Conservation (phyloP, 2,797 vertebrate species). For the Scyliorhinus canicula region DNA sequence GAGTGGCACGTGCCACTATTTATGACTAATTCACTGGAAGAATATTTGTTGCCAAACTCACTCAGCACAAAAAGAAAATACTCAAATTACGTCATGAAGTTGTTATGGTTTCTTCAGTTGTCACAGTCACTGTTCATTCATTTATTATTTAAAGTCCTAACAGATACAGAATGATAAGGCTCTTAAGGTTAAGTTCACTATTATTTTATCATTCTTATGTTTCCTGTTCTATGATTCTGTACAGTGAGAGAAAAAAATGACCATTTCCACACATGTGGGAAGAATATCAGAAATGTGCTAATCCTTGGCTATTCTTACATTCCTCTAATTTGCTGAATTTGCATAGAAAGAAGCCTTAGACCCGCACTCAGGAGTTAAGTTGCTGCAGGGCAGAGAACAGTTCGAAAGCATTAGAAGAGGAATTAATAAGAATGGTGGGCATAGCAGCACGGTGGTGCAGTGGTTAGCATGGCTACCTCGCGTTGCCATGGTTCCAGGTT, state of each 20-base stretch:
- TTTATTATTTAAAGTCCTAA: background rate
- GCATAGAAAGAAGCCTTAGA: background rate
- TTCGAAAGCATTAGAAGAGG: no score
- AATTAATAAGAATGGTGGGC: no score
- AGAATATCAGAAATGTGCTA: background rate
- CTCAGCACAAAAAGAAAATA: background rate
- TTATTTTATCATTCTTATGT: background rate
- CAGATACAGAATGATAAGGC: background rate
- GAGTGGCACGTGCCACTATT: background rate
- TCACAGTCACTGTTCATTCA: background rate
- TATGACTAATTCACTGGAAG: background rate
- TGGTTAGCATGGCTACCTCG: no score
- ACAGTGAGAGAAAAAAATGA: background rate
- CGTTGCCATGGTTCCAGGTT: no score
- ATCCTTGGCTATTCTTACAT: background rate
- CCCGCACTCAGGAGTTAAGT: background rate
- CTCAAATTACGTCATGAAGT: background rate
- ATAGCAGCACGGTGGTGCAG: no score
- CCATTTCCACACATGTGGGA: background rate
- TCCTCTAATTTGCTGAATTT: background rate
- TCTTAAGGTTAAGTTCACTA: background rate
- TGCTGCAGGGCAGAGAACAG: no score
- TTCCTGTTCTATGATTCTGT: background rate
- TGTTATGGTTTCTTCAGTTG: background rate
- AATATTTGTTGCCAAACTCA: background rate